phyloP scores from a whole-genome alignment of 37 sponge, comb jelly and placozoan genomes.

The Aplysina aerophoba region DNA sequence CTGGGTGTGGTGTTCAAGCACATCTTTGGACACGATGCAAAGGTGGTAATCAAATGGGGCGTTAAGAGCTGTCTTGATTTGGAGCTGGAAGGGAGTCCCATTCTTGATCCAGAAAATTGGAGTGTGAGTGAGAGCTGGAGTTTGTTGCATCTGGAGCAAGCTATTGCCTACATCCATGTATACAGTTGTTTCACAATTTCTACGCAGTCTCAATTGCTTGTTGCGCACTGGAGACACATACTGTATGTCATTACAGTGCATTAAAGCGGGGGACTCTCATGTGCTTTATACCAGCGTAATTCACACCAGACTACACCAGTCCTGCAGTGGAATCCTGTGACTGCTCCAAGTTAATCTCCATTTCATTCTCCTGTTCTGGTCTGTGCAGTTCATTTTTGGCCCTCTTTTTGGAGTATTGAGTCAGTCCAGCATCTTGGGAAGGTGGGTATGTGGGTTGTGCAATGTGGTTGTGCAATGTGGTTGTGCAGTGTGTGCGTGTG shows the following conservation, averaged over 20 bases:
- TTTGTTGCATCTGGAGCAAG: background rate
- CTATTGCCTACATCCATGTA: background rate
- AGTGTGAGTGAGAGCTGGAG: slow-evolving; percentile 35
- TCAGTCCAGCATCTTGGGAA: slow-evolving; percentile 49
- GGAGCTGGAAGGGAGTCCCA: slow-evolving; percentile 53
- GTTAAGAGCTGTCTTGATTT: slow-evolving; percentile 59
- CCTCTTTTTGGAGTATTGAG: slow-evolving; percentile 57
- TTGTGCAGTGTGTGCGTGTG: background rate
- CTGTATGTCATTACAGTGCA: too few relatives aligned
- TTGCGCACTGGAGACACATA: too few relatives aligned
- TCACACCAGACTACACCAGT: too few relatives aligned
- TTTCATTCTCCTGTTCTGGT: background rate
- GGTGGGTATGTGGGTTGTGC: slow-evolving; percentile 51
- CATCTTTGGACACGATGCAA: slow-evolving; percentile 75
- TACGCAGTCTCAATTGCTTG: too few relatives aligned
- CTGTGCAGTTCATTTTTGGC: slow-evolving; percentile 63
- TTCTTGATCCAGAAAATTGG: slow-evolving; percentile 60
- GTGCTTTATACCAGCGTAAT: too few relatives aligned
- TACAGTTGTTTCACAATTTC: too few relatives aligned
- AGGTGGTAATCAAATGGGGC: slow-evolving; percentile 77
- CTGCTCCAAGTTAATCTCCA: background rate
- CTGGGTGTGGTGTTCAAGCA: slow-evolving; percentile 59
- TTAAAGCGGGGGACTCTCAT: too few relatives aligned
- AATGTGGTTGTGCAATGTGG: too few relatives aligned
- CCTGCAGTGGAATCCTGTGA: too few relatives aligned